These are phyloP conservation scores for Saxidomus purpurata DNA, from an alignment of 1,140 invertebrate genomes.

Conservation along the genomic window DNA sequence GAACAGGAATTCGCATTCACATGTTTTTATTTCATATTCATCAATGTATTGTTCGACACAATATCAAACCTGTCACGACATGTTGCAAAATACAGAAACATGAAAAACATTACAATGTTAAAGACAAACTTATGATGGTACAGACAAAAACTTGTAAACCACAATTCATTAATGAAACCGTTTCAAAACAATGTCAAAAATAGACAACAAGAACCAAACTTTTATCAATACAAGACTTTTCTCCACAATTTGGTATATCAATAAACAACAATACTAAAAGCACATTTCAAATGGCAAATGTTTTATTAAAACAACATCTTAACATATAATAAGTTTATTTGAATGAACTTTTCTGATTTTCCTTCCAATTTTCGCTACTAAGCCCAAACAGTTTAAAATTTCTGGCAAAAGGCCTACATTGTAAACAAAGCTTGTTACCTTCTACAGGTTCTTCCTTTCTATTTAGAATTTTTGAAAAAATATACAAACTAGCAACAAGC, in stretches of 20 bases:
- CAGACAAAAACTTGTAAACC: conserved; percentile 5
- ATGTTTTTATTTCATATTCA: conserved; percentile 48
- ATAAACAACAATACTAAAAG: conserved; percentile 14
- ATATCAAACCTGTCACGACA: conserved; percentile 47
- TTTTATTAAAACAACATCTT: neutral
- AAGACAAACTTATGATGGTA: conserved; percentile 13
- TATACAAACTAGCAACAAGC: too few species aligned
- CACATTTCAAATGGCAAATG: neutral
- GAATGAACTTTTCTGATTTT: too few species aligned
- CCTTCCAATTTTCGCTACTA: too few species aligned
- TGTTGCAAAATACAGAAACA: neutral
- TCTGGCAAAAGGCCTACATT: too few species aligned
- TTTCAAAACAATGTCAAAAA: conserved; percentile 1
- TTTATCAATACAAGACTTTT: neutral
- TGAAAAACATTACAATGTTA: conserved; percentile 27
- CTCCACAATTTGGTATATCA: neutral
- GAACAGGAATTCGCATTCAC: conserved; percentile 15
- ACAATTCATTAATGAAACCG: neutral
- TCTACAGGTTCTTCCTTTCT: too few species aligned
- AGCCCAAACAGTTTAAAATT: too few species aligned
- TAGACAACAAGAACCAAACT: neutral
- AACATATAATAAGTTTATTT: neutral
- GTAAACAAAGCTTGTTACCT: too few species aligned
- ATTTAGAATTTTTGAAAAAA: too few species aligned
- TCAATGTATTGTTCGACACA: conserved; percentile 32